Evolutionary conservation across 2,888 invertebrate genomes (phyloP).

Genomic region (Heliothis peltigera): DNA sequence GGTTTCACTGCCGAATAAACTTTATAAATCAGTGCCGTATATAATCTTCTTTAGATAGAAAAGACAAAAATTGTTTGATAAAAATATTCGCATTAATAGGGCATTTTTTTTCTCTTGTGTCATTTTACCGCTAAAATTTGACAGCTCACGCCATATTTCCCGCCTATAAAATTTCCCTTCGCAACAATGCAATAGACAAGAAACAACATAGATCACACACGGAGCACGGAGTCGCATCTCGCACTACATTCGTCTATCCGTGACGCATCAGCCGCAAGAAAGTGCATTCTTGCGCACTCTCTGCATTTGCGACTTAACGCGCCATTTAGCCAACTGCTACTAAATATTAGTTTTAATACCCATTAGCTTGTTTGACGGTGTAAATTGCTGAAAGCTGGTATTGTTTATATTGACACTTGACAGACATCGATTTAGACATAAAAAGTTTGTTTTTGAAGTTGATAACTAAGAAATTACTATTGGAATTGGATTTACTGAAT

Average conservation of each 20-base stretch:
- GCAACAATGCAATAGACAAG: conserved; percentile 32
- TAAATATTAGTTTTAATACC: conserved; percentile 42
- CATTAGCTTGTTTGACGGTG: conserved; percentile 19
- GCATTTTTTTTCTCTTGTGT: too few relatives aligned
- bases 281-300: conserved; percentile 73
- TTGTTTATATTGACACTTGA: conserved; percentile 14
- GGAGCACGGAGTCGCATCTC: conserved; percentile 40
- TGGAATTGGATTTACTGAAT: too few relatives aligned
- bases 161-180: conserved; percentile 21
- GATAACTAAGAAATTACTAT: too few relatives aligned
- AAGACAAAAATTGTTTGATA: too few relatives aligned
- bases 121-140: conserved; percentile 20
- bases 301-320: conserved; percentile 48
- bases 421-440: not conserved
- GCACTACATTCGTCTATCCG: conserved; percentile 64
- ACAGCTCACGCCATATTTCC: conserved; percentile 31
- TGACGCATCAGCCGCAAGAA: conserved; percentile 73
- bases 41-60: too few relatives aligned
- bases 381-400: conserved; percentile 20
- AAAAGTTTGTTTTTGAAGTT: not conserved
- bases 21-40: too few relatives aligned
- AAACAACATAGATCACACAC: conserved; percentile 41
- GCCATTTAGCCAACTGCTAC: conserved; percentile 51
- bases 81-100: too few relatives aligned
- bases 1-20: too few relatives aligned